These are phyloP conservation scores for Phallusia fumigata DNA, from an alignment of 23 tunicate genomes.

Conservation along the genomic window DNA sequence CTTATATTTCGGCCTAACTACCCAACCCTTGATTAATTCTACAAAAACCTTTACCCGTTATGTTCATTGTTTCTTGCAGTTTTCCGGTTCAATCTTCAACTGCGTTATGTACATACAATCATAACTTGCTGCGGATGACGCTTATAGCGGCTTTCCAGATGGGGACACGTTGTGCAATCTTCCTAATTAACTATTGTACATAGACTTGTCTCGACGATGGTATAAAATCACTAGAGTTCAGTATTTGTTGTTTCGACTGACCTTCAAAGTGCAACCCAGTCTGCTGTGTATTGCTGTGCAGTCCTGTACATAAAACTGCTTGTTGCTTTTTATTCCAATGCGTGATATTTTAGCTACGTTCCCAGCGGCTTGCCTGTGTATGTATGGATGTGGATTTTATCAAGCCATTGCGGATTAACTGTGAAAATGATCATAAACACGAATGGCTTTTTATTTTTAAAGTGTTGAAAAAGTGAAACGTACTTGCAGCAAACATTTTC, in stretches of 20 bases:
- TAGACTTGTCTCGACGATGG: not conserved
- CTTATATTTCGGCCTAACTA: no score
- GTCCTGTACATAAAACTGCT: not conserved
- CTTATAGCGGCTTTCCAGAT: not conserved
- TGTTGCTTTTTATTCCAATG: not conserved
- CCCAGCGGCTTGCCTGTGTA: conserved; percentile 6
- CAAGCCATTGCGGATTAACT: not conserved
- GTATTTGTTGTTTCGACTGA: not conserved
- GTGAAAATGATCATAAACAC: not conserved
- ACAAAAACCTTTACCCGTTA: no score
- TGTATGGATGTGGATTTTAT: not conserved
- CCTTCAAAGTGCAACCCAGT: not conserved
- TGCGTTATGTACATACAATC: not conserved
- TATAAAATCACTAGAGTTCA: not conserved
- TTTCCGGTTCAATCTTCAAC: not conserved
- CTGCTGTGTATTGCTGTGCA: not conserved
- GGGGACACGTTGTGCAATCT: conserved; percentile 7
- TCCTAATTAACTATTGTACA: not conserved
- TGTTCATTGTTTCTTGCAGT: not conserved
- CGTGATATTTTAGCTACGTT: not conserved
- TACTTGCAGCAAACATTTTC: not conserved
- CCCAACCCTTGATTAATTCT: no score
- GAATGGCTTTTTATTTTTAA: not conserved
- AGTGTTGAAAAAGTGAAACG: not conserved
- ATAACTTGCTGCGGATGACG: not conserved